Conservation (phyloP, 2,888 invertebrate species). For the Theodoxus fluviatilis region DNA sequence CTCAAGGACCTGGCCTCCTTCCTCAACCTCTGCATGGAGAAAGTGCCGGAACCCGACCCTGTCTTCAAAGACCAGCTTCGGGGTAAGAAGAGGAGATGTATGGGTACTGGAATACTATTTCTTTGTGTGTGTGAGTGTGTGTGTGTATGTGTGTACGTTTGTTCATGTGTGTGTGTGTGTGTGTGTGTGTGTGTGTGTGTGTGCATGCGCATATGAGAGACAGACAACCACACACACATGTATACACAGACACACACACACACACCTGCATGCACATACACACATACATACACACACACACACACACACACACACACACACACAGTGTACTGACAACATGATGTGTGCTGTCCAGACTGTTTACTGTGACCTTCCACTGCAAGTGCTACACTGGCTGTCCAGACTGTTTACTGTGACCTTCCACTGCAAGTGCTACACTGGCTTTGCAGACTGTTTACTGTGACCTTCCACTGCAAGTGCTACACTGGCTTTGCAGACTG, state of each 20-base stretch:
- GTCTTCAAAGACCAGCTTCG: constrained; percentile 52
- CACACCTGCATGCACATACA: not conserved
- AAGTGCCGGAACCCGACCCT: constrained; percentile 51
- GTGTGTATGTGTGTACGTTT: not conserved
- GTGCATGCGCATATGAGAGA: not conserved
- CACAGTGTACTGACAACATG: not conserved
- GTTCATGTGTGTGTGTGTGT: not conserved
- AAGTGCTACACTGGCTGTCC: no score
- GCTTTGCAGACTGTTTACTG: no score
- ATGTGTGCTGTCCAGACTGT: no score
- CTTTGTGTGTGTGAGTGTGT: not conserved
- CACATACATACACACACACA: constrained; percentile 3
- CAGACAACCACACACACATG: not conserved
- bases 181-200: not conserved
- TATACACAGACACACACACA: not conserved
- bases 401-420: no score
- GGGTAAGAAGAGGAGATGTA: constrained; percentile 48
- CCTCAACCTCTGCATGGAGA: constrained; percentile 60
- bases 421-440: no score
- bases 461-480: no score
- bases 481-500: no score
- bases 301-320: not conserved
- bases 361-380: no score
- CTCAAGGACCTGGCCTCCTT: constrained; percentile 64
- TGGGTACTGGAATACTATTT: no score